Conservation (phyloP, 2,888 invertebrate genomes). For the Hyppa rectilinea region DNA sequence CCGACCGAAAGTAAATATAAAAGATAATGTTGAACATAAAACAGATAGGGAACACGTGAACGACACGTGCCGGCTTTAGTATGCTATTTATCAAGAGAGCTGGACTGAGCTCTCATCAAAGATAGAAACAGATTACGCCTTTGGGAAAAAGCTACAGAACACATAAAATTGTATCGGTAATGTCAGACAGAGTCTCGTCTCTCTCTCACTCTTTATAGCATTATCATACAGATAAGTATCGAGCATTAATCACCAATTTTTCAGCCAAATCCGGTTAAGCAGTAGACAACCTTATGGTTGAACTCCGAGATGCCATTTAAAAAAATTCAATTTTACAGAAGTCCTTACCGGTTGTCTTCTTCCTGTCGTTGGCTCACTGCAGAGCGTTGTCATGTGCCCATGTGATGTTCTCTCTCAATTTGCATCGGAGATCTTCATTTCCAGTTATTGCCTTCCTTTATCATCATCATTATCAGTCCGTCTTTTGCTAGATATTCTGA, state of each 20-base stretch:
- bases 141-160: not conserved
- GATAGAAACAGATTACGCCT: slow-evolving; percentile 3
- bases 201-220: not conserved
- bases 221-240: not conserved
- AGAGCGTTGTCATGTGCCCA: too few relatives aligned
- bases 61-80: slow-evolving; percentile 32
- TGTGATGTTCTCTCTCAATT: too few relatives aligned
- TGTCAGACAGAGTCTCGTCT: not conserved
- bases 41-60: slow-evolving; percentile 36
- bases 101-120: not conserved
- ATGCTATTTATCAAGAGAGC: slow-evolving; percentile 34
- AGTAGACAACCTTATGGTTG: too few relatives aligned
- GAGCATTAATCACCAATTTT: not conserved
- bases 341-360: too few relatives aligned
- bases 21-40: slow-evolving; percentile 22
- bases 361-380: too few relatives aligned
- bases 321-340: too few relatives aligned
- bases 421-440: not conserved
- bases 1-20: slow-evolving; percentile 5
- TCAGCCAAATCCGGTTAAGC: too few relatives aligned
- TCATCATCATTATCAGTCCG: not conserved
- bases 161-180: slow-evolving; percentile 16
- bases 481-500: not conserved
- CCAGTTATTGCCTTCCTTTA: not conserved
- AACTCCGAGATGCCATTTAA: too few relatives aligned